Percentiles rank a stretch among this genome's conserved stretches.
These are phyloP conservation scores for Chorisops tibialis DNA, from an alignment of 2,888 invertebrate genomes.

Conservation along the genomic window DNA sequence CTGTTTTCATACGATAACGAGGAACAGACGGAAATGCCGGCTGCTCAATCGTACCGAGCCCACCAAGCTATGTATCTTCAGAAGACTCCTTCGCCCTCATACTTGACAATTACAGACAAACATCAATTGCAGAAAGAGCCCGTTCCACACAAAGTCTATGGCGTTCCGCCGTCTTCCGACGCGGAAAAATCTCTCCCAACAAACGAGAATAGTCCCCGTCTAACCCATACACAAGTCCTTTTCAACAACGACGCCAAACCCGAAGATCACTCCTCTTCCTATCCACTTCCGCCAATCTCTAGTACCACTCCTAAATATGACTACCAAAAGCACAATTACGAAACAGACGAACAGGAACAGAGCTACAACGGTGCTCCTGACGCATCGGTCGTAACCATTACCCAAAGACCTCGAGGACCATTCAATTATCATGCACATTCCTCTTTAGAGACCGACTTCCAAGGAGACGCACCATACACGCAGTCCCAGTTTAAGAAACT, in stretches of 20 bases:
- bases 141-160: background rate
- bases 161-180: background rate
- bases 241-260: slow-evolving; percentile 40
- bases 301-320: background rate
- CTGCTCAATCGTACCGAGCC: background rate
- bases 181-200: slow-evolving; percentile 23
- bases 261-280: slow-evolving; percentile 41
- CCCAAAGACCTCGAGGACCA: slow-evolving; percentile 47
- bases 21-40: slow-evolving; percentile 2
- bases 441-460: slow-evolving; percentile 2
- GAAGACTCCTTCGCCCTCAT: no score
- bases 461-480: slow-evolving; percentile 27
- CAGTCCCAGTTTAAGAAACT: slow-evolving; percentile 34
- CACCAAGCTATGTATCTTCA: slow-evolving; percentile 1
- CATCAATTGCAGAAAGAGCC: background rate
- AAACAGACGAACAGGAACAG: slow-evolving; percentile 26
- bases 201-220: slow-evolving; percentile 49
- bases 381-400: slow-evolving; percentile 38
- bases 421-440: slow-evolving; percentile 20
- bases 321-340: slow-evolving; percentile 6
- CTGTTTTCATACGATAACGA: slow-evolving; percentile 11
- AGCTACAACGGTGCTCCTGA: slow-evolving; percentile 13
- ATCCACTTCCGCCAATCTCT: slow-evolving; percentile 41
- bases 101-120: no score
- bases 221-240: slow-evolving; percentile 49